Conservation (phyloP, 1,140 invertebrate genomes). For the Marisa cornuarietis region DNA sequence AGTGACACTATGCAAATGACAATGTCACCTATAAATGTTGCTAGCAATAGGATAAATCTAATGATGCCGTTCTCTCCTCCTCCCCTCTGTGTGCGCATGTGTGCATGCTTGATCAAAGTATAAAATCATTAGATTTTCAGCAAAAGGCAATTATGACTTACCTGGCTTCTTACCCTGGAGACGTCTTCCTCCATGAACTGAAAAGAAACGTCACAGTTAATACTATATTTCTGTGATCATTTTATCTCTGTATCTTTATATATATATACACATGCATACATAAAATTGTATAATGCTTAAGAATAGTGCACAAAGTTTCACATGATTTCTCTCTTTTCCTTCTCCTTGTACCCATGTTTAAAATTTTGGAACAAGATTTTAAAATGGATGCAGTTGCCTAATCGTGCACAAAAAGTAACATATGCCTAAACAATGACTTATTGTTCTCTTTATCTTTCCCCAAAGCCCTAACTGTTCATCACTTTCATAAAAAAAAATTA, state of each 20-base stretch:
- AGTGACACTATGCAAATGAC: background rate
- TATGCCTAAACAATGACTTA: background rate
- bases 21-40: background rate
- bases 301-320: background rate
- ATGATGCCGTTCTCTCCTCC: background rate
- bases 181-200: conserved; percentile 53
- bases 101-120: too few relatives aligned
- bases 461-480: background rate
- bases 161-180: conserved; percentile 52
- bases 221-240: background rate
- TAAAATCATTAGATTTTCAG: too few relatives aligned
- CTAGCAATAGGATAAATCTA: background rate
- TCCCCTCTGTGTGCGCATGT: background rate
- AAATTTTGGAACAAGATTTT: too few relatives aligned
- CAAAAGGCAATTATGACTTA: conserved; percentile 23
- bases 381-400: background rate
- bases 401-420: background rate
- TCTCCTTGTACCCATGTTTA: background rate
- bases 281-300: background rate
- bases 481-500: background rate
- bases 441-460: background rate
- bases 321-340: background rate
- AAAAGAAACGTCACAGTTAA: conserved; percentile 24
- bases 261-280: too few relatives aligned
- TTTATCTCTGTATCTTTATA: background rate